These are phyloP conservation scores for Borostomias antarcticus DNA, from an alignment of 2,797 vertebrate genomes.

Conservation along the genomic window DNA sequence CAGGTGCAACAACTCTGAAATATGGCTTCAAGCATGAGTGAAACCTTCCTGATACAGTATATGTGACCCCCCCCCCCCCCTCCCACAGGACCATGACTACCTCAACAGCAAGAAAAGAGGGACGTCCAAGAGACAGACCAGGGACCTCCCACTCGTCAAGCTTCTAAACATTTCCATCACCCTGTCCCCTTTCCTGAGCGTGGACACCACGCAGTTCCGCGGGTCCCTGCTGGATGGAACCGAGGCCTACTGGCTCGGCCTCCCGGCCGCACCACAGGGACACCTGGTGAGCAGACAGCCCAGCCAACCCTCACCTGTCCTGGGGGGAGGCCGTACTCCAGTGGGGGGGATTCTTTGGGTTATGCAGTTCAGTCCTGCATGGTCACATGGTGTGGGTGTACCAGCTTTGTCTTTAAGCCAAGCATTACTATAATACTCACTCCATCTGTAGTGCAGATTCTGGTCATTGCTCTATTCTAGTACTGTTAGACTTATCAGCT, in stretches of 20 bases:
- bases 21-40: no score
- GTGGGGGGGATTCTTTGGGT: not conserved
- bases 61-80: not conserved
- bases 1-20: no score
- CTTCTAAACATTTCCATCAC: constrained; percentile 88
- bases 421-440: no score
- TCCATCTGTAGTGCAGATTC: not conserved
- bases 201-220: constrained; percentile 84
- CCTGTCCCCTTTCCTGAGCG: constrained; percentile 82
- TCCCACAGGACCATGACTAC: constrained; percentile 78
- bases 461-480: no score
- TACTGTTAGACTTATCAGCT: no score
- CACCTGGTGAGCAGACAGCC: constrained; percentile 70
- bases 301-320: not conserved
- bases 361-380: no score
- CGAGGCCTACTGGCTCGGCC: constrained; percentile 83
- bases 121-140: constrained; percentile 64
- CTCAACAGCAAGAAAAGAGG: constrained; percentile 68
- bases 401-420: not conserved
- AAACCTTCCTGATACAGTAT: no score
- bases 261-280: constrained; percentile 69
- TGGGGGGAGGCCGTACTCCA: not conserved
- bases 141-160: constrained; percentile 76
- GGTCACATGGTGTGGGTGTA: not conserved
- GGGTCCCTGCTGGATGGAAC: constrained; percentile 74